These are phyloP conservation scores for Brachionus sp. DNA, from an alignment of 1,140 invertebrate species.

Conservation along the genomic window DNA sequence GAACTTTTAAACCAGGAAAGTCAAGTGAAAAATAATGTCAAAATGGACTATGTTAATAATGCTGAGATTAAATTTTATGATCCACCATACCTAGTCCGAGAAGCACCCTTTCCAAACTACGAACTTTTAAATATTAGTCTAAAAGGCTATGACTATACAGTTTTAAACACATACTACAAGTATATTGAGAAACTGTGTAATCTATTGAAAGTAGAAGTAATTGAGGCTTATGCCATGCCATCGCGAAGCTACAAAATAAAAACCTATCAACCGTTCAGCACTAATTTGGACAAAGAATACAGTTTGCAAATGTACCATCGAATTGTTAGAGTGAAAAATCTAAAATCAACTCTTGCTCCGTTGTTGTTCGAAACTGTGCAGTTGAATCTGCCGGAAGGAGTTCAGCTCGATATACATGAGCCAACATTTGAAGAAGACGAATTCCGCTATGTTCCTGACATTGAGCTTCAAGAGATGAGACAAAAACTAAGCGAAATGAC, in stretches of 20 bases:
- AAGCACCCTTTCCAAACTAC: slow-evolving; percentile 17
- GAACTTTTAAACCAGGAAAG: not conserved
- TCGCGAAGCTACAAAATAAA: slow-evolving; percentile 14
- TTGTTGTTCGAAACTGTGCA: slow-evolving; percentile 34
- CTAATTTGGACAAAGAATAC: slow-evolving; percentile 39
- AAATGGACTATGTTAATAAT: slow-evolving; percentile 45
- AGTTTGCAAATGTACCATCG: slow-evolving; percentile 38
- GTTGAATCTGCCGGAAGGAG: slow-evolving; percentile 44
- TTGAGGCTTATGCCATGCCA: slow-evolving; percentile 39
- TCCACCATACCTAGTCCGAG: slow-evolving; percentile 31
- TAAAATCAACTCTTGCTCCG: slow-evolving; percentile 36
- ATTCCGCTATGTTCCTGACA: slow-evolving; percentile 50
- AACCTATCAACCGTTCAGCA: slow-evolving; percentile 29
- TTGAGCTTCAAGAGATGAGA: slow-evolving; percentile 48
- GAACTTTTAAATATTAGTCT: slow-evolving; percentile 1
- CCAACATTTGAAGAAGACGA: slow-evolving; percentile 49
- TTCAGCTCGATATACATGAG: slow-evolving; percentile 23
- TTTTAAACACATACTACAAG: slow-evolving; percentile 34
- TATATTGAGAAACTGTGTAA: slow-evolving; percentile 31
- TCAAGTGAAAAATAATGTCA: slow-evolving; percentile 1
- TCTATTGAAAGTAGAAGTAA: not conserved
- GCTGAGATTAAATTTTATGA: slow-evolving; percentile 44
- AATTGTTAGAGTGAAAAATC: slow-evolving; percentile 11
- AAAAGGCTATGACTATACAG: slow-evolving; percentile 33
- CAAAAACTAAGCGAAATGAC: slow-evolving; percentile 48